Percentiles rank a stretch among this genome's conserved stretches.
These are phyloP conservation scores for Cryptotis parvus DNA, from an alignment of 2,113 vertebrate genomes.

Conservation along the genomic window DNA sequence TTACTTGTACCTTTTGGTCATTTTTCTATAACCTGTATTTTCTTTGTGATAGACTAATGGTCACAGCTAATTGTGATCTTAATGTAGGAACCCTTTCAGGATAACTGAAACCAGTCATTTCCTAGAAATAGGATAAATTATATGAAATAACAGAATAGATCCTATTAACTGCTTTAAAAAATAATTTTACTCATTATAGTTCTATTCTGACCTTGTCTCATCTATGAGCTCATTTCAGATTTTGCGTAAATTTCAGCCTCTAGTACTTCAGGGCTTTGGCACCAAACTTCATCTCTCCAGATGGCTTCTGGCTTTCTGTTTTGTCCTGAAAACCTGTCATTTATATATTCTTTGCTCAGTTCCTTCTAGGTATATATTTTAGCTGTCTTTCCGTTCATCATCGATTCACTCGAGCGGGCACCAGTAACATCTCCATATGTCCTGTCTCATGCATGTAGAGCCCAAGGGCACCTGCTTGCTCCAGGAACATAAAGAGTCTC, in stretches of 20 bases:
- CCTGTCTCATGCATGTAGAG: too few relatives aligned
- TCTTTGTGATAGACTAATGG: not conserved
- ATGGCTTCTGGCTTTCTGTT: conserved; percentile 44
- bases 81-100: not conserved
- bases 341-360: not conserved
- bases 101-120: conserved; percentile 34
- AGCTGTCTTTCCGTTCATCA: too few relatives aligned
- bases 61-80: conserved; percentile 6
- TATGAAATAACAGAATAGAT: conserved; percentile 33
- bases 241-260: conserved; percentile 12
- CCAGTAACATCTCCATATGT: too few relatives aligned
- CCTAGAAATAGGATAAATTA: conserved; percentile 53
- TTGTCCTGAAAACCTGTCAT: conserved; percentile 51
- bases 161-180: conserved; percentile 39
- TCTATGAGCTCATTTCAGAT: conserved; percentile 4
- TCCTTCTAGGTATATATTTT: conserved; percentile 27
- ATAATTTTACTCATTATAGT: conserved; percentile 26
- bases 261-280: conserved; percentile 54
- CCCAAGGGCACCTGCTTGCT: too few relatives aligned
- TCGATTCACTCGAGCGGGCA: too few relatives aligned
- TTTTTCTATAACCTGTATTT: conserved; percentile 40
- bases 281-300: not conserved
- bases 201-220: conserved; percentile 18
- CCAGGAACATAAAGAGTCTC: too few relatives aligned
- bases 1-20: not conserved